phyloP scores from a whole-genome alignment of 2,797 vertebrate genomes.

The Cuculus canorus region DNA sequence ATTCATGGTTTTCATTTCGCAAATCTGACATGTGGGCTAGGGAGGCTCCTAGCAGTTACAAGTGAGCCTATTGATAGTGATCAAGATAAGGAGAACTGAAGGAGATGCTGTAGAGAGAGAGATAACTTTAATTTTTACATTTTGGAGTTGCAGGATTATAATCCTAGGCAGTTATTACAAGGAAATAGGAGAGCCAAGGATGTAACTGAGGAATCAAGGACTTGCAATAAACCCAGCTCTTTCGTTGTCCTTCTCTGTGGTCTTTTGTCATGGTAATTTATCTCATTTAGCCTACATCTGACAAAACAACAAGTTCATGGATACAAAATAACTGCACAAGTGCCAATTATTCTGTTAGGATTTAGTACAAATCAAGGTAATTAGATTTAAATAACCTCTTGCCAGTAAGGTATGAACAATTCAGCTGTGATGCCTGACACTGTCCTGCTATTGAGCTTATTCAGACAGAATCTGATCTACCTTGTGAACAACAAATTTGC shows the following conservation, averaged over 20 bases:
- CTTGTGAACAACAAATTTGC: not conserved
- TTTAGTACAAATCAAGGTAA: not conserved
- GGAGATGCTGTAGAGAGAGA: not conserved
- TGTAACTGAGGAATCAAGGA: not conserved
- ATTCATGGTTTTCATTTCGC: not conserved
- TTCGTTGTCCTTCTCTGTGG: not conserved
- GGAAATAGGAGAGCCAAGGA: not conserved
- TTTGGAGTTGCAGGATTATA: not conserved
- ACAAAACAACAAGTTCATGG: not conserved
- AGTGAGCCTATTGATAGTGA: not conserved
- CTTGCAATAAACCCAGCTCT: not conserved
- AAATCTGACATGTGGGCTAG: not conserved
- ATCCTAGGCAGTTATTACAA: not conserved
- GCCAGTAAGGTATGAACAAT: not conserved
- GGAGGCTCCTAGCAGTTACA: not conserved
- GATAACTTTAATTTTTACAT: not conserved
- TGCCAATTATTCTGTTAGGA: constrained; percentile 28
- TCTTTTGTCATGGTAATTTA: constrained; percentile 26
- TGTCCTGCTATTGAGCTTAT: not conserved
- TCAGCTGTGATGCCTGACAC: not conserved
- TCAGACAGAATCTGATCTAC: not conserved
- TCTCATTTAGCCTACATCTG: not conserved
- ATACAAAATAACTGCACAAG: not conserved
- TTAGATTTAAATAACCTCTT: constrained; percentile 11
- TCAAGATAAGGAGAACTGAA: not conserved